These are phyloP conservation scores for Acanthopagrus latus DNA, from an alignment of 2,797 vertebrate genomes.

Conservation along the genomic window DNA sequence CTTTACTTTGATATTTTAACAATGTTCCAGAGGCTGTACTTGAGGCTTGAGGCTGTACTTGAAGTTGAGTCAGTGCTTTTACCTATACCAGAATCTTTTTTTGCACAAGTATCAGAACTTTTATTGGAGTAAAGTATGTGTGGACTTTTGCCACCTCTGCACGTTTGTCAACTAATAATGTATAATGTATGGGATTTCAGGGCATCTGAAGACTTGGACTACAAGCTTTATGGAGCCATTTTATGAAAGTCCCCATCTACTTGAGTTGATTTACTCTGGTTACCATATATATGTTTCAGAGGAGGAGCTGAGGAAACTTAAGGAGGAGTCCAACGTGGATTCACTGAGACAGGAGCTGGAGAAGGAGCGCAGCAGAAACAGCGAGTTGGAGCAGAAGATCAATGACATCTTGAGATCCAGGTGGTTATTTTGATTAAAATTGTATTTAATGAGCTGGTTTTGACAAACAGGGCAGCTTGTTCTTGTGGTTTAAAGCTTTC, in stretches of 20 bases:
- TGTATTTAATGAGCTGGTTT: background rate
- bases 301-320: constrained; percentile 94
- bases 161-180: background rate
- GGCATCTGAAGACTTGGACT: no score
- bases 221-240: no score
- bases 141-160: background rate
- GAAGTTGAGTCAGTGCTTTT: no score
- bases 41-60: no score
- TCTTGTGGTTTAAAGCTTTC: background rate
- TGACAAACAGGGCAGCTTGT: background rate
- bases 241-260: no score
- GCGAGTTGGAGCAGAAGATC: constrained; percentile 93
- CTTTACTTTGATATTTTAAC: no score
- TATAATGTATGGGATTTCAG: background rate
- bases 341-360: constrained; percentile 92
- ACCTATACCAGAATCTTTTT: no score
- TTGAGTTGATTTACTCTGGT: background rate
- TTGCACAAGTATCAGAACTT: no score
- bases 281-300: constrained; percentile 80
- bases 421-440: constrained; percentile 67
- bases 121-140: no score
- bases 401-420: constrained; percentile 89
- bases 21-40: no score
- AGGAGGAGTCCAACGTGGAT: constrained; percentile 92
- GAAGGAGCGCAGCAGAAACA: constrained; percentile 89